Conservation (phyloP, 2,888 invertebrate genomes). For the Drosophila neotestacea region DNA sequence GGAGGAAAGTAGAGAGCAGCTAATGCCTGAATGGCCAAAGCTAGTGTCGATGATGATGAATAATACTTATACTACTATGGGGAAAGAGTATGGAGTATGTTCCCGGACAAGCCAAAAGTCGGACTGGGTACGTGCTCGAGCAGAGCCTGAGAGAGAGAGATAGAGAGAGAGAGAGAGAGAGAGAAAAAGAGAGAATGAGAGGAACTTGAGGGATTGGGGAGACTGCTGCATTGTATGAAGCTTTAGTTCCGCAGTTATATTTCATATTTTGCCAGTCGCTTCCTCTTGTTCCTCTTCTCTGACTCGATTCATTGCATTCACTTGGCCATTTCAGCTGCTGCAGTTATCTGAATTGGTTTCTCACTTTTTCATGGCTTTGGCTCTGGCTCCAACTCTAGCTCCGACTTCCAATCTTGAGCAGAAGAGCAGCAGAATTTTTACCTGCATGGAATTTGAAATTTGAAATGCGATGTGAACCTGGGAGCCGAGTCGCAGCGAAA, state of each 20-base stretch:
- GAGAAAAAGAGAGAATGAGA: background rate
- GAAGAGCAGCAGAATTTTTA: slow-evolving; percentile 66
- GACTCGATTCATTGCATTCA: slow-evolving; percentile 66
- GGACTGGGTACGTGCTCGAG: slow-evolving; percentile 61
- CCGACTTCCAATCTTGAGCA: slow-evolving; percentile 64
- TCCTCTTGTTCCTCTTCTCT: slow-evolving; percentile 2
- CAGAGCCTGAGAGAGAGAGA: background rate
- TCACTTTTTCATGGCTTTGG: slow-evolving; percentile 71
- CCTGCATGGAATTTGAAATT: slow-evolving; percentile 75
- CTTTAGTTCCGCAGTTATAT: slow-evolving; percentile 68
- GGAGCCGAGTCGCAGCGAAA: slow-evolving; percentile 24
- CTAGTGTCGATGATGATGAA: slow-evolving; percentile 55
- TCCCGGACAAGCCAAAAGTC: slow-evolving; percentile 23
- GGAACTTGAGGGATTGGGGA: background rate
- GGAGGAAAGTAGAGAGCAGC: slow-evolving; percentile 14
- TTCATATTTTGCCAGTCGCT: slow-evolving; percentile 63
- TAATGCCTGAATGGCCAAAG: slow-evolving; percentile 57
- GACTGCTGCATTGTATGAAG: slow-evolving; percentile 33
- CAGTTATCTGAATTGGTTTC: slow-evolving; percentile 77
- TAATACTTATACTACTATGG: slow-evolving; percentile 47
- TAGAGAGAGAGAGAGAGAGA: slow-evolving; percentile 10
- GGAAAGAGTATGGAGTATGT: background rate
- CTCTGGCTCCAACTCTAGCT: slow-evolving; percentile 27
- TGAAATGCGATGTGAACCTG: slow-evolving; percentile 48
- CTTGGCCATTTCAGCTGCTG: slow-evolving; percentile 49